These are phyloP conservation scores for Luscinia luscinia DNA, from an alignment of 2,797 vertebrate genomes.

Conservation along the genomic window DNA sequence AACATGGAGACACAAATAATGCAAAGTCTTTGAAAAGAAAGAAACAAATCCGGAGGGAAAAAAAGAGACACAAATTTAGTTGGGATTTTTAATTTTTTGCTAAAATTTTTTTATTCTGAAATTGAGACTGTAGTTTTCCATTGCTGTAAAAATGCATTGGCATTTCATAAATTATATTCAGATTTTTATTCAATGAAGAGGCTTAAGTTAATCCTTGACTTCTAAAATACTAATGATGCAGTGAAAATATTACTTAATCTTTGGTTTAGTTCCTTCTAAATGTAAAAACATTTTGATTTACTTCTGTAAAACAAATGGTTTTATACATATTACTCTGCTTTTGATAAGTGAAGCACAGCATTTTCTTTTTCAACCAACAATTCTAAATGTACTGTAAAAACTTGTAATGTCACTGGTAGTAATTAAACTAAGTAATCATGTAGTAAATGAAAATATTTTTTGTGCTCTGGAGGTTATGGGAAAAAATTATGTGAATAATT, in stretches of 20 bases:
- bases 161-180: background rate
- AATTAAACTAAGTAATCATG: background rate
- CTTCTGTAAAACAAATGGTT: background rate
- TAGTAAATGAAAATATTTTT: background rate
- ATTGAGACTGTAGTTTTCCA: background rate
- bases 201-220: background rate
- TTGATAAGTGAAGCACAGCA: background rate
- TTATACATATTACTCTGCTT: background rate
- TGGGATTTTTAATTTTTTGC: background rate
- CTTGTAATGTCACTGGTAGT: background rate
- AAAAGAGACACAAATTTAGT: background rate
- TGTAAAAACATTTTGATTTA: fast-evolving
- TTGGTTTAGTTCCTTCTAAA: background rate
- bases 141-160: background rate
- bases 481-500: background rate
- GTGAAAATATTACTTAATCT: background rate
- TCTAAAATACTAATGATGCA: background rate
- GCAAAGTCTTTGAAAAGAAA: background rate
- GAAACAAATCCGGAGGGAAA: fast-evolving
- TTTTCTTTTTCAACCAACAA: background rate
- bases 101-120: background rate
- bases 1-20: background rate
- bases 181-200: background rate
- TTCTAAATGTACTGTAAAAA: background rate
- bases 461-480: background rate